Conservation (phyloP, 2,113 vertebrate species). For the Paramormyrops kingsleyae region DNA sequence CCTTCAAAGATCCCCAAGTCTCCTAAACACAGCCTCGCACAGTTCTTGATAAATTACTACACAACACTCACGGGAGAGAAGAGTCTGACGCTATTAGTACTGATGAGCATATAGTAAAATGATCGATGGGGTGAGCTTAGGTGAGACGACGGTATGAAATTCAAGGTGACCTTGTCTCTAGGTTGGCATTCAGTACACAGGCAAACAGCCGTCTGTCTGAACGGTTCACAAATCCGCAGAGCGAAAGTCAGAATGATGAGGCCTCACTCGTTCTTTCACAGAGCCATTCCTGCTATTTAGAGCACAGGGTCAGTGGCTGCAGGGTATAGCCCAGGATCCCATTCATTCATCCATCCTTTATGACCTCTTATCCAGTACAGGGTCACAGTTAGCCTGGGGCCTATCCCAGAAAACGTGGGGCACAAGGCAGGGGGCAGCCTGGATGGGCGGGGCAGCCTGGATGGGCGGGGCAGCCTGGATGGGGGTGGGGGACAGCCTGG, state of each 20-base stretch:
- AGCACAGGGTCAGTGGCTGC: not conserved
- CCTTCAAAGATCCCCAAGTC: not conserved
- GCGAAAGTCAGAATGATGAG: not conserved
- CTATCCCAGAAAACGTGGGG: not conserved
- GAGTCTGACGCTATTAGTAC: not conserved
- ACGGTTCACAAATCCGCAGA: not conserved
- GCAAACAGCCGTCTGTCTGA: not conserved
- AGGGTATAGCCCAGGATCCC: not conserved
- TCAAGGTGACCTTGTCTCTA: not conserved
- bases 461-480: not conserved
- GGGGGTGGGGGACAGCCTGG: not conserved
- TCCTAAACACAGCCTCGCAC: not conserved
- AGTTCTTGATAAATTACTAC: not conserved
- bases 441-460: not conserved
- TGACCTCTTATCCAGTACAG: not conserved
- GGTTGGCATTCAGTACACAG: not conserved
- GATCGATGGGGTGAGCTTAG: not conserved
- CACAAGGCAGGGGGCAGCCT: not conserved
- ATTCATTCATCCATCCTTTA: not conserved
- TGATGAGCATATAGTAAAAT: not conserved
- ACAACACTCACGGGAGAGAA: not conserved
- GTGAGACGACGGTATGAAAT: not conserved
- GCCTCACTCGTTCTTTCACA: not conserved
- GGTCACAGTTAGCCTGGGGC: not conserved
- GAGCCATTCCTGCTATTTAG: not conserved